phyloP scores from a whole-genome alignment of 1,140 invertebrate species.

The Maniola jurtina region DNA sequence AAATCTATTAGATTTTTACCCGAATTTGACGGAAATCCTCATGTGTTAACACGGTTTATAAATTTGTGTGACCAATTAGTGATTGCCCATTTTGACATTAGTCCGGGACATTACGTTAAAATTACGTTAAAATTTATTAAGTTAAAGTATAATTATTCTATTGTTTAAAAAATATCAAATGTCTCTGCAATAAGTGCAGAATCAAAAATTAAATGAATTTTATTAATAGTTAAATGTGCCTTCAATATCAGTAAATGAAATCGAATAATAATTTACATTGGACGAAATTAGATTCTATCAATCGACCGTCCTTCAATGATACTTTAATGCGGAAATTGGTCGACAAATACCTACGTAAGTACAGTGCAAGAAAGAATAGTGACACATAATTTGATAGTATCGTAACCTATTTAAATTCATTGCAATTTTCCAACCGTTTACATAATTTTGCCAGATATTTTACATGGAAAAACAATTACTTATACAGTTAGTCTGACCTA shows the following conservation, averaged over 20 bases:
- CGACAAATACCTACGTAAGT: conserved; percentile 38
- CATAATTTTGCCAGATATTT: conserved; percentile 12
- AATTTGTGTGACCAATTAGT: too few species aligned
- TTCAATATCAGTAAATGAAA: conserved; percentile 14
- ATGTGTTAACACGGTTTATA: too few species aligned
- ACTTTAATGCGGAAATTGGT: conserved; percentile 65
- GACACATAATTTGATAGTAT: conserved; percentile 4
- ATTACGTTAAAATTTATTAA: too few species aligned
- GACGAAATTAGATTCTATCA: conserved; percentile 25
- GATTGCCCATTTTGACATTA: too few species aligned
- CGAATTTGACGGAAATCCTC: too few species aligned
- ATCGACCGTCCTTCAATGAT: conserved; percentile 28
- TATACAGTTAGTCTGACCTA: conserved; percentile 2
- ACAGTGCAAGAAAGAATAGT: conserved; percentile 30
- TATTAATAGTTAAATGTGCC: background rate
- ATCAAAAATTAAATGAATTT: background rate
- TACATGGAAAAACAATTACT: conserved; percentile 9
- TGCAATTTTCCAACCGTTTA: conserved; percentile 14
- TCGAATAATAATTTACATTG: conserved; percentile 19
- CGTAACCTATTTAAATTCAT: conserved; percentile 17
- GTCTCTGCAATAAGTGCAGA: background rate
- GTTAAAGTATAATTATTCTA: too few species aligned
- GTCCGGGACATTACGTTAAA: too few species aligned
- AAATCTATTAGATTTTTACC: too few species aligned
- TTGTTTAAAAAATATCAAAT: too few species aligned